Evolutionary conservation across 1,140 invertebrate species (phyloP), one percentile per base, ranked within the genome.

Genomic region (Conopomorpha cramerella): DNA sequence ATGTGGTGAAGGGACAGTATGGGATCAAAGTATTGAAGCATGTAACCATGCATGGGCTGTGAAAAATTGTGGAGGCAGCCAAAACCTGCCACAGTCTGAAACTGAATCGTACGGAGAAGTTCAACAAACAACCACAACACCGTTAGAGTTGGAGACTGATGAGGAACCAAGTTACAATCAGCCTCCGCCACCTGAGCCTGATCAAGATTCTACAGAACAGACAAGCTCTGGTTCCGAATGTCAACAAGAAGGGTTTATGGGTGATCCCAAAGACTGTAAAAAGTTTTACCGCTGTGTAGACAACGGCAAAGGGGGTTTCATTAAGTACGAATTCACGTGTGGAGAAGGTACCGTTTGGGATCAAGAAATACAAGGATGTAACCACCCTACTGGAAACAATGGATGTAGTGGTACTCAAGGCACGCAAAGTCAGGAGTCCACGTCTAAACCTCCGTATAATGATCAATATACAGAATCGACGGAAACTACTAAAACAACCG

Each of bases 221-320:
- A n/a, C n/a, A n/a, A n/a, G n/a, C n/a, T n/a, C n/a, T n/a, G n/a
- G n/a, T n/a, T n/a, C n/a, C n/a, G n/a, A 32, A 16, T 17, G 16
- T 16, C 33, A 14, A n/a, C 14, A 34, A 34, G 81, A 82, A 49
- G 77, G 76, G 15, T 86, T 83, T 46, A 57, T 79, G 40, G 57
- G 68, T 1, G 47, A 39, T 39, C 33, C 42, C 47, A 40, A 49
- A 40, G 36, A 62, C 41, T 49, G 46, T 34, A 50, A 44, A 23
- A 81, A 81, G 41, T 87, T 86, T 41, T 85, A 84, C 49, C 64
- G 84, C 17, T 87, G 85, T 48, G 82, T 84, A 2, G 76, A 82
- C 45, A 73, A 81, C 39, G 80, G 78, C 16, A 54, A 78, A 39
- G 78, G 77, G 2, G 74, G 73, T 19, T 83, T 68, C 35, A 74